phyloP scores from a whole-genome alignment of 2,113 vertebrate genomes.

The Hystrix cristata region DNA sequence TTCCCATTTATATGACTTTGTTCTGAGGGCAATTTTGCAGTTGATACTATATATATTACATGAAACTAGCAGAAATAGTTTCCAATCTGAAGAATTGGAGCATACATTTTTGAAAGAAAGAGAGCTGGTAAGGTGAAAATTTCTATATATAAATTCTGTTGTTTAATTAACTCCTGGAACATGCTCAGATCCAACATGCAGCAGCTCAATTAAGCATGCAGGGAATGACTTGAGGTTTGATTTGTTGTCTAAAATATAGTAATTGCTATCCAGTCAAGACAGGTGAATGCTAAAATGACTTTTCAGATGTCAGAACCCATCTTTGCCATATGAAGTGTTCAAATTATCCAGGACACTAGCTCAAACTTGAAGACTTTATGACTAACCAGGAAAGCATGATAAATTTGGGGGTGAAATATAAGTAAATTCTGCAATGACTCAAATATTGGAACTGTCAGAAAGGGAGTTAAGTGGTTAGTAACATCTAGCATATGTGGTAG shows the following conservation, averaged over 20 bases:
- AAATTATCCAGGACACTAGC: neutral
- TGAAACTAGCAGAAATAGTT: neutral
- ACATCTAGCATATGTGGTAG: neutral
- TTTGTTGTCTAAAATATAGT: neutral
- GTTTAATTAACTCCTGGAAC: neutral
- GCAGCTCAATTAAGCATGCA: neutral
- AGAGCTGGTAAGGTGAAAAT: neutral
- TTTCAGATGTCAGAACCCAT: neutral
- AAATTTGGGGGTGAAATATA: neutral
- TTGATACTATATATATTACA: neutral
- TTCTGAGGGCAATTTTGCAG: neutral
- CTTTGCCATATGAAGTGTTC: neutral
- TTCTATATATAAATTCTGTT: neutral
- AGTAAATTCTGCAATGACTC: neutral
- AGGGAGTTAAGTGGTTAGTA: neutral
- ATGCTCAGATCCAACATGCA: neutral
- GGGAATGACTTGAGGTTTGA: neutral
- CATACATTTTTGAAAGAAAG: neutral
- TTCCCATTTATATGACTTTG: neutral
- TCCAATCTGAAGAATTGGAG: neutral
- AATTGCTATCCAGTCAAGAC: neutral
- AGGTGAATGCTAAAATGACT: neutral
- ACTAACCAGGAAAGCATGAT: neutral
- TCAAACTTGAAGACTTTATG: neutral
- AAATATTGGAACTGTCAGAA: neutral